Conservation (phyloP, 2,797 vertebrate species). For the Muraenolepis orangiensis region DNA sequence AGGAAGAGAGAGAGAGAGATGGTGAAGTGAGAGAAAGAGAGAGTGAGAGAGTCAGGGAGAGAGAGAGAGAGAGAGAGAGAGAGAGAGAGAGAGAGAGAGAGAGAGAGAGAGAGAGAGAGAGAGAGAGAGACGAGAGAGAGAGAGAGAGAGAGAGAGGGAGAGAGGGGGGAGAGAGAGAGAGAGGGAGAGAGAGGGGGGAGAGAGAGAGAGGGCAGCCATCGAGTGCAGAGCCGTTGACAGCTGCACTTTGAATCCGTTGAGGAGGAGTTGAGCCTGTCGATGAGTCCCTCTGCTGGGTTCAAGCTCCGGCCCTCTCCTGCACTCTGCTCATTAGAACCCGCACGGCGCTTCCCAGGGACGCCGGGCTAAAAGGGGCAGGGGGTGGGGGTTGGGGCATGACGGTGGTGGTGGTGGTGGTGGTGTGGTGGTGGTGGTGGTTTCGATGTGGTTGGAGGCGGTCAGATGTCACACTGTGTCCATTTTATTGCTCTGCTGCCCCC, state of each 20-base stretch:
- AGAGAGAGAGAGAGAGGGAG: constrained; percentile 28
- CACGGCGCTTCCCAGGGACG: constrained; percentile 79
- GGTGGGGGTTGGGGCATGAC: constrained; percentile 42
- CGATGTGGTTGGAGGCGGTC: constrained; percentile 1
- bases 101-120: constrained; percentile 21
- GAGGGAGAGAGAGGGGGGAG: too few species aligned
- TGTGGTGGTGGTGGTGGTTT: neutral
- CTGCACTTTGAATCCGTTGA: constrained; percentile 91
- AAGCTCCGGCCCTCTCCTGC: constrained; percentile 89
- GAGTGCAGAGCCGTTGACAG: constrained; percentile 78
- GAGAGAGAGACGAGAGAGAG: constrained; percentile 11
- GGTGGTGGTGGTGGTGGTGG: neutral
- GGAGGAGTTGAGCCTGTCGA: constrained; percentile 81
- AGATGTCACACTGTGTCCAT: constrained; percentile 65
- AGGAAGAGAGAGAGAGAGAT: constrained; percentile 51
- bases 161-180: constrained; percentile 14
- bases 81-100: constrained; percentile 13
- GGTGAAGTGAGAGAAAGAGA: too few species aligned
- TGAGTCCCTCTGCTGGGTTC: constrained; percentile 88
- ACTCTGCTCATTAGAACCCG: constrained; percentile 86
- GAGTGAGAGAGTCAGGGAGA: constrained; percentile 24
- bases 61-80: constrained; percentile 19
- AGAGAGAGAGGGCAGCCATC: constrained; percentile 64
- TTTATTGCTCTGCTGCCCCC: constrained; percentile 77
- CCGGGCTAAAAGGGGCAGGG: constrained; percentile 63